Conservation (phyloP, 2,888 invertebrate species). For the Lasioglossum morio region DNA sequence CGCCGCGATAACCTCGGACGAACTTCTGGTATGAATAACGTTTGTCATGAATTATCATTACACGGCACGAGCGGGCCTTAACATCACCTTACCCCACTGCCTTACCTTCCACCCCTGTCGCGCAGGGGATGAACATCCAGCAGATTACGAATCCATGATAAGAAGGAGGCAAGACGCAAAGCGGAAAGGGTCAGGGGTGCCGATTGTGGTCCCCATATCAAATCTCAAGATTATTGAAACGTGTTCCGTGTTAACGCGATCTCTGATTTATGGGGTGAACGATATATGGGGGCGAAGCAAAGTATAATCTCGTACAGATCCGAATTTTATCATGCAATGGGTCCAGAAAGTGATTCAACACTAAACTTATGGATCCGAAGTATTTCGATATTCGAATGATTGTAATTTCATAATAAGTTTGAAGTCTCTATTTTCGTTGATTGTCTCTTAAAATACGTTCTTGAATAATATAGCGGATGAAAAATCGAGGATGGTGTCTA, state of each 20-base stretch:
- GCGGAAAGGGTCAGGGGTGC: slow-evolving; percentile 17
- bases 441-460: too few species aligned
- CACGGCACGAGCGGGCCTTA: slow-evolving; percentile 48
- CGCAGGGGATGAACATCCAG: slow-evolving; percentile 26
- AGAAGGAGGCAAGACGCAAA: slow-evolving; percentile 9
- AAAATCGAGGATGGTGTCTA: too few species aligned
- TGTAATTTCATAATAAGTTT: too few species aligned
- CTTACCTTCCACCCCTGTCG: neutral
- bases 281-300: neutral
- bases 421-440: too few species aligned
- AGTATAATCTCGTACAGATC: too few species aligned
- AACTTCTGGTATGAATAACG: slow-evolving; percentile 78
- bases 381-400: too few species aligned
- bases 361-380: too few species aligned
- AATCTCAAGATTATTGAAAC: slow-evolving; percentile 24
- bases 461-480: too few species aligned
- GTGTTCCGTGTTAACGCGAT: slow-evolving; percentile 22
- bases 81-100: neutral
- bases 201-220: neutral
- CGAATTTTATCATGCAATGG: too few species aligned
- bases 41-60: slow-evolving; percentile 74
- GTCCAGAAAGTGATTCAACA: too few species aligned
- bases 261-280: neutral
- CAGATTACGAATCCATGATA: slow-evolving; percentile 51
- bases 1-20: slow-evolving; percentile 70